phyloP scores from a whole-genome alignment of 2,888 invertebrate species.

The Harpalus rufipes region DNA sequence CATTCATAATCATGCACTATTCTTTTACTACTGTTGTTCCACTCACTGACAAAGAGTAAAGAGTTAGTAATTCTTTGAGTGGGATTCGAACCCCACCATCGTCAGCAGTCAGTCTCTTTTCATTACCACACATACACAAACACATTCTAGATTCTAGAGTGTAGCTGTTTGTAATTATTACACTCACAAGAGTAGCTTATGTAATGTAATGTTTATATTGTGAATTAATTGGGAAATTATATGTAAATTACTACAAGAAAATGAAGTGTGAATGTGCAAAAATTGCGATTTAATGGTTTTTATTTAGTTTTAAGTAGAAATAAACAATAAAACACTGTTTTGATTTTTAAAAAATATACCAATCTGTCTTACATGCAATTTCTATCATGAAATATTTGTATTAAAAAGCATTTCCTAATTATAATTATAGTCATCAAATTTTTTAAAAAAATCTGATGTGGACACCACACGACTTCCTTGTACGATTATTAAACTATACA shows the following conservation, averaged over 20 bases:
- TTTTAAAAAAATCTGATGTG: too few relatives aligned
- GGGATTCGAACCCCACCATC: constrained; percentile 48
- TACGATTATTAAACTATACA: too few relatives aligned
- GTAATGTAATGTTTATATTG: constrained; percentile 49
- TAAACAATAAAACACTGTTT: neutral
- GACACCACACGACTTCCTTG: too few relatives aligned
- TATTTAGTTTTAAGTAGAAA: neutral
- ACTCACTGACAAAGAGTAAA: neutral
- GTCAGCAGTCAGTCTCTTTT: constrained; percentile 24
- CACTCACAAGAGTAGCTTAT: constrained; percentile 12
- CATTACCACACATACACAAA: constrained; percentile 37
- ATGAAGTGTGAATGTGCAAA: neutral
- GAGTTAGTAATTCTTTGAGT: neutral
- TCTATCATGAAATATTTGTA: too few relatives aligned
- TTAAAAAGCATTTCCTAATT: too few relatives aligned
- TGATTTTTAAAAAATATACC: neutral
- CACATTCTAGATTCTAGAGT: neutral
- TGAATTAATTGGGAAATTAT: constrained; percentile 37
- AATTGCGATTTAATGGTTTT: neutral
- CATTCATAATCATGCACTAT: neutral
- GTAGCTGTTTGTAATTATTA: neutral
- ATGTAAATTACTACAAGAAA: neutral
- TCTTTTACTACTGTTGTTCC: neutral
- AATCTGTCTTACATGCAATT: too few relatives aligned
- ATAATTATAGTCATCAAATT: too few relatives aligned